Percentiles rank a stretch among this genome's conserved stretches.
Evolutionary conservation across 35 echinoderm and acorn worm species (phyloP).

Genomic region (Patiria miniata): DNA sequence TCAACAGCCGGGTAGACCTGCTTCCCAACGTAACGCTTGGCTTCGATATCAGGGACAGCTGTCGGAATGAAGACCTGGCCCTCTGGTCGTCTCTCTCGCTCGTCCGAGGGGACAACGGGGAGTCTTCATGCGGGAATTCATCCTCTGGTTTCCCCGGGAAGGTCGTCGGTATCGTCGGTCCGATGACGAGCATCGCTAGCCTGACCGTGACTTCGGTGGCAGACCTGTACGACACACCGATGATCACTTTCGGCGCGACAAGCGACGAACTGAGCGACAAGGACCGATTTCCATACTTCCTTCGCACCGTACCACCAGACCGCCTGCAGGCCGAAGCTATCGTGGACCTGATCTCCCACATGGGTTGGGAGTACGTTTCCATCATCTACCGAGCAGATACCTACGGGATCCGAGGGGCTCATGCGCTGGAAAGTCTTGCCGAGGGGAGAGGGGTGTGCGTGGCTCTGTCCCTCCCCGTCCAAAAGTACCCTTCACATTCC

Average conservation of each 20-base stretch:
- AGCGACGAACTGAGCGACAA: constrained; percentile 70
- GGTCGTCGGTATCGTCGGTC: constrained; percentile 56
- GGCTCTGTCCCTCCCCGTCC: neutral
- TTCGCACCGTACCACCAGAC: constrained; percentile 67
- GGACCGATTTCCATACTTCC: constrained; percentile 51
- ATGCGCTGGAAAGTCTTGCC: neutral
- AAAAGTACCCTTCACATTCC: neutral
- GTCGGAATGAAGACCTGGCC: neutral
- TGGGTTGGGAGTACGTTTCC: constrained; percentile 47
- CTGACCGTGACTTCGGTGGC: constrained; percentile 1
- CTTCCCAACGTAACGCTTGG: constrained; percentile 8
- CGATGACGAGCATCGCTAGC: constrained; percentile 49
- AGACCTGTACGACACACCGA: constrained; percentile 43
- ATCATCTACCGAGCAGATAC: constrained; percentile 24
- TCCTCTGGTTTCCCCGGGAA: neutral
- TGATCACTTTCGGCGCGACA: constrained; percentile 54
- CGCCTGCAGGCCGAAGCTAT: constrained; percentile 60
- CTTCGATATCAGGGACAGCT: constrained; percentile 22
- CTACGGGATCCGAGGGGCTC: constrained; percentile 28
- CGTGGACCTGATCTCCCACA: constrained; percentile 32
- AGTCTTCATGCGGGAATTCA: neutral
- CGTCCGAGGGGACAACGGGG: neutral
- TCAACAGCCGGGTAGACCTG: neutral
- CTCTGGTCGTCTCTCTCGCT: neutral
- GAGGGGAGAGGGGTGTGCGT: constrained; percentile 26